Evolutionary conservation across 2,888 invertebrate genomes (phyloP).

Genomic region (Perdita meconis): DNA sequence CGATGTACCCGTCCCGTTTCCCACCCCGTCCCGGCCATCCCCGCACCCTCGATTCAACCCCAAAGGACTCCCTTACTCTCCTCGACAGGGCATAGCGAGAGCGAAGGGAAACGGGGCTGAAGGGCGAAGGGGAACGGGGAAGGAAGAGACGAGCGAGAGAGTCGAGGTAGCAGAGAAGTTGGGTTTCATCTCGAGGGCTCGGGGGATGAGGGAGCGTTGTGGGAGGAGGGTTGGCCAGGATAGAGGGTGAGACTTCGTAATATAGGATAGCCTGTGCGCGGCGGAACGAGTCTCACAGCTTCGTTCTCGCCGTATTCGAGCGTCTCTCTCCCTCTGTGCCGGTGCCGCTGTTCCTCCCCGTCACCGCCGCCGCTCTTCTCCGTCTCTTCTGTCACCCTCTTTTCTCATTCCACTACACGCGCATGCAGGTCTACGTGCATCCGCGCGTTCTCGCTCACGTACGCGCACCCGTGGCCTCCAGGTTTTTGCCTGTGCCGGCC

Average conservation of each 20-base stretch:
- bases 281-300: slow-evolving; percentile 80
- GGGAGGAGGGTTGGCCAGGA: slow-evolving; percentile 66
- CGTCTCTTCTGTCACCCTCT: slow-evolving; percentile 59
- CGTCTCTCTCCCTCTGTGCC: slow-evolving; percentile 54
- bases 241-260: slow-evolving; percentile 80
- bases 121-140: slow-evolving; percentile 54
- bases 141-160: slow-evolving; percentile 52
- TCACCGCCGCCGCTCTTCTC: slow-evolving; percentile 20
- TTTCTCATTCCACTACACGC: slow-evolving; percentile 66
- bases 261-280: slow-evolving; percentile 81
- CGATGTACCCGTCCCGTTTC: slow-evolving; percentile 63
- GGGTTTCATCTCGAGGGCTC: slow-evolving; percentile 83
- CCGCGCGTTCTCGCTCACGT: slow-evolving; percentile 52
- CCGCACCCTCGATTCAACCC: slow-evolving; percentile 75
- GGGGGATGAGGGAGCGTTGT: slow-evolving; percentile 66
- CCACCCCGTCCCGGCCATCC: slow-evolving; percentile 44
- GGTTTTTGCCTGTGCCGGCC: slow-evolving; percentile 78
- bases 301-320: slow-evolving; percentile 71
- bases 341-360: slow-evolving; percentile 8
- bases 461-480: slow-evolving; percentile 60
- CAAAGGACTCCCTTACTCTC: slow-evolving; percentile 78
- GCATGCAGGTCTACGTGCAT: slow-evolving; percentile 53
- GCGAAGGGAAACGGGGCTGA: slow-evolving; percentile 62
- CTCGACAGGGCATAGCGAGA: slow-evolving; percentile 69
- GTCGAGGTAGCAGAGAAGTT: slow-evolving; percentile 78